phyloP scores from a whole-genome alignment of 2,888 invertebrate species.

The Synergus itoensis region DNA sequence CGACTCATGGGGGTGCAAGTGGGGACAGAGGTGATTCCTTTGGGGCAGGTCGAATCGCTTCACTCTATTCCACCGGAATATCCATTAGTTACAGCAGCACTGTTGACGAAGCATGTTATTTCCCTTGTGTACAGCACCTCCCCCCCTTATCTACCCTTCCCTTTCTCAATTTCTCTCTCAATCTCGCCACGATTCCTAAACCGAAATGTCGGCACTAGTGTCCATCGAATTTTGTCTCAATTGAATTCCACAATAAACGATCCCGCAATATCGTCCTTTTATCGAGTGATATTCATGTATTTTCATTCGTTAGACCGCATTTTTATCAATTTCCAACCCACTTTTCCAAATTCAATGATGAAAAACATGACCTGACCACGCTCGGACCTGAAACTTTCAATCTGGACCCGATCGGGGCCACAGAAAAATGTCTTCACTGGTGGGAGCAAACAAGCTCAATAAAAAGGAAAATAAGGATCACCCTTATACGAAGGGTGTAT shows the following conservation, averaged over 20 bases:
- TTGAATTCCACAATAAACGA: slow-evolving; percentile 53
- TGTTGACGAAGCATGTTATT: slow-evolving; percentile 78
- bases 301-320: background rate
- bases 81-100: slow-evolving; percentile 77
- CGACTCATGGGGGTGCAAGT: slow-evolving; percentile 4
- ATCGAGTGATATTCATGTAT: background rate
- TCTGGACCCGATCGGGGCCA: background rate
- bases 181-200: slow-evolving; percentile 56
- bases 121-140: slow-evolving; percentile 76
- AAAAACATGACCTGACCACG: too few relatives aligned
- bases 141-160: slow-evolving; percentile 47
- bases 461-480: background rate
- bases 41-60: slow-evolving; percentile 67
- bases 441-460: background rate
- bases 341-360: background rate
- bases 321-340: background rate
- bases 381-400: too few relatives aligned
- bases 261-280: background rate
- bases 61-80: slow-evolving; percentile 74
- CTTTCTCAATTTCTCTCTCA: slow-evolving; percentile 51
- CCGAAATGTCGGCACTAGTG: slow-evolving; percentile 55
- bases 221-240: slow-evolving; percentile 53
- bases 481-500: background rate
- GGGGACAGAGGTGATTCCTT: slow-evolving; percentile 52
- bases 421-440: background rate